Evolutionary conservation across 2,888 invertebrate species (phyloP), one percentile per base, ranked within the genome.

Genomic region (Byasa hedistus): DNA sequence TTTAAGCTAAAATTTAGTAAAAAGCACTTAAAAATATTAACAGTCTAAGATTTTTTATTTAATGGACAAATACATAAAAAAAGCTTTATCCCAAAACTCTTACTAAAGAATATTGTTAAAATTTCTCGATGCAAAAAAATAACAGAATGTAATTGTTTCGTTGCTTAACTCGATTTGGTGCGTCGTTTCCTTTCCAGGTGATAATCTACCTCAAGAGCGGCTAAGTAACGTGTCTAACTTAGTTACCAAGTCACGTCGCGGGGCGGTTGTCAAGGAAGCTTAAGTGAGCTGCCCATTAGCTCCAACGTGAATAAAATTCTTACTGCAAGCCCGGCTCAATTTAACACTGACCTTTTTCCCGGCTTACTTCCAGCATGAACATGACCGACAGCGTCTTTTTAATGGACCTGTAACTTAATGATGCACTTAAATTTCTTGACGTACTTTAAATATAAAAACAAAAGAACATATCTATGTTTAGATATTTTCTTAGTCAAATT

Each of bases 211-310:
- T 62, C 21, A 24, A 44, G 55, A 10, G 15, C 12, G 10, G 23
- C 52, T 36, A 58, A 52, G 27, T 63, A 58, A 59, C 21, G 32
- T 57, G 21, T 57, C 44, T 21, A 48, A 56, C 44, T 65, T 27
- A 56, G 60, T 60, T 60, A 44, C 22, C 58, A 3, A 51, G 65
- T 65, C 60, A 65, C 65, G 65, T 60, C 56, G 44, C 32, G 48
- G 60, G 48, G 54, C 21, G 65, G 65, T 65, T 65, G 32, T 48
- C 48, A 32, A 32, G 60, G 56, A 32, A 60, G 55, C 51, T 54
- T 59, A 59, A 64, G 27, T 56, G 60, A 48, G 60, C 48, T 65
- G 23, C 48, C 65, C 65, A 60, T 59, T 65, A 56, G 55, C 55
- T 60, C 56, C 15, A 24, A 65, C 65, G 54, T 44, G 44, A 60